A percentile compares a stretch with the other conserved stretches of the same genome.
phyloP scores from a whole-genome alignment of 1,140 invertebrate genomes.

The Diplogasteroides magnus region DNA sequence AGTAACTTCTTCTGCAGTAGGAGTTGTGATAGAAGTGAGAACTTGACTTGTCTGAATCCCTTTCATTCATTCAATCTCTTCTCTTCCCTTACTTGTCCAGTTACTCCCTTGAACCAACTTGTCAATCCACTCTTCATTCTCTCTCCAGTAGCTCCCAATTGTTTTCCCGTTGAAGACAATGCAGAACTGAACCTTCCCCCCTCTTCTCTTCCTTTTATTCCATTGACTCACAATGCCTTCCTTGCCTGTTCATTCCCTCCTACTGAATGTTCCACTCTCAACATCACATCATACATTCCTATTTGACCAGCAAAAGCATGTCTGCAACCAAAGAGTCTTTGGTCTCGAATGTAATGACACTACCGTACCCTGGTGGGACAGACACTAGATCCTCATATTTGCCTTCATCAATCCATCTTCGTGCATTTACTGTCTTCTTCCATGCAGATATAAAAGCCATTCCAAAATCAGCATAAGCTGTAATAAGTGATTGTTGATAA shows the following conservation, averaged over 20 bases:
- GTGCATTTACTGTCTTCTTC: conserved; percentile 75
- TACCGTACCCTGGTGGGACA: conserved; percentile 52
- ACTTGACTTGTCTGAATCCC: no score
- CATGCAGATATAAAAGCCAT: conserved; percentile 75
- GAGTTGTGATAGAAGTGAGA: no score
- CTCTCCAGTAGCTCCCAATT: conserved; percentile 14
- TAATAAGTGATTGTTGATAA: not conserved
- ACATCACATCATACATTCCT: conserved; percentile 85
- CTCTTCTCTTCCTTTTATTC: conserved; percentile 65
- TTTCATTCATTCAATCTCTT: conserved; percentile 1
- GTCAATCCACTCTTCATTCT: conserved; percentile 20
- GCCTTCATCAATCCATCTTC: not conserved
- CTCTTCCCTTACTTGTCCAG: not conserved
- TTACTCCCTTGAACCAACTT: conserved; percentile 23
- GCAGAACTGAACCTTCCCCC: not conserved
- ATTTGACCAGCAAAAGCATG: conserved; percentile 87
- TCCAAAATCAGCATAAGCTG: conserved; percentile 76
- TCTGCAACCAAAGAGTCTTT: conserved; percentile 48
- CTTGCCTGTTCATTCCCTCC: conserved; percentile 84
- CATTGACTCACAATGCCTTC: conserved; percentile 85
- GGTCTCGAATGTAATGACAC: not conserved
- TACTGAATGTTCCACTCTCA: conserved; percentile 83
- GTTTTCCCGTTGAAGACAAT: not conserved
- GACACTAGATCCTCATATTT: conserved; percentile 59
- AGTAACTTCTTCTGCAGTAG: not conserved